Evolutionary conservation across 2,888 invertebrate species (phyloP).

Genomic region (Acanthosepion esculentum): DNA sequence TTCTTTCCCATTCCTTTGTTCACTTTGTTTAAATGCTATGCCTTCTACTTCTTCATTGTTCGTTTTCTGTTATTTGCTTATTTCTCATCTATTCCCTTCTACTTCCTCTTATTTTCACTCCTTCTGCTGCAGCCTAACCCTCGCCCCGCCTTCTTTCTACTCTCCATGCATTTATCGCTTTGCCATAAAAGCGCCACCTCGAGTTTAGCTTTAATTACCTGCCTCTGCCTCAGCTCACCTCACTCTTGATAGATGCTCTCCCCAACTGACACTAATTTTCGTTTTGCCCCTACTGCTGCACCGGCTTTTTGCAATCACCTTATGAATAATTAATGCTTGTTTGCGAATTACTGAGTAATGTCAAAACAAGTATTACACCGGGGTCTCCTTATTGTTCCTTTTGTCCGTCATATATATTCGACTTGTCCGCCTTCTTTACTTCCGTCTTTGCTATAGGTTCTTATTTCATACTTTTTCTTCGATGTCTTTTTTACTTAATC

Average conservation of each 20-base stretch:
- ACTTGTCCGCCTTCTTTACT: not conserved
- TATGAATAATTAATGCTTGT: slow-evolving; percentile 33
- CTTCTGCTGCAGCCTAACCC: not conserved
- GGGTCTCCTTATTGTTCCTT: slow-evolving; percentile 12
- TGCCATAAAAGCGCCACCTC: slow-evolving; percentile 13
- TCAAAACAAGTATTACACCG: slow-evolving; percentile 22
- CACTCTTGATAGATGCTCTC: not conserved
- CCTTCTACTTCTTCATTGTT: not conserved
- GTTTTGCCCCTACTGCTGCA: not conserved
- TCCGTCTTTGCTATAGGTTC: not conserved
- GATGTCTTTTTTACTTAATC: not conserved
- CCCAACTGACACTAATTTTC: not conserved
- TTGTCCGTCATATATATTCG: not conserved
- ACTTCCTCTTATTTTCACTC: not conserved
- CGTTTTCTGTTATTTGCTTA: not conserved
- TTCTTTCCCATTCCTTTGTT: not conserved
- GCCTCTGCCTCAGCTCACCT: not conserved
- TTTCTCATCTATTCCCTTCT: not conserved
- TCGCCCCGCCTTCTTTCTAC: too few relatives aligned
- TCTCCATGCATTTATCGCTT: not conserved
- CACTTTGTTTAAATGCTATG: not conserved
- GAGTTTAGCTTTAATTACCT: not conserved
- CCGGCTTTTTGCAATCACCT: slow-evolving; percentile 21
- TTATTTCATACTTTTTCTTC: not conserved
- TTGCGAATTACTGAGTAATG: slow-evolving; percentile 21